A percentile compares a stretch with the other conserved stretches of the same genome.
Conservation (phyloP, 2,888 invertebrate genomes). For the Mechanitis messenoides region DNA sequence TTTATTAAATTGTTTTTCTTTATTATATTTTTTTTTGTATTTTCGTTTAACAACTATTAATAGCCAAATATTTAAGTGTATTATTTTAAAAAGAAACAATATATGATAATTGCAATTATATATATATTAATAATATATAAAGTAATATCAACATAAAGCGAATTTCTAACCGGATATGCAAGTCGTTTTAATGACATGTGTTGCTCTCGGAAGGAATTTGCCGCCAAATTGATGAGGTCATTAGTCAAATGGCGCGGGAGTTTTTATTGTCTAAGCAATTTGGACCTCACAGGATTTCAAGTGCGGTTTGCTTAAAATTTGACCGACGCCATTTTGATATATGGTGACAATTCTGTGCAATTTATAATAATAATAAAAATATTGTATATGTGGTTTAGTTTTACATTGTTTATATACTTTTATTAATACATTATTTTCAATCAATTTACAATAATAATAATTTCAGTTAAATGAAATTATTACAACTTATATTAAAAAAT, state of each 20-base stretch:
- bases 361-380: constrained; percentile 30
- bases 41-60: no score
- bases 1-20: no score
- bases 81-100: no score
- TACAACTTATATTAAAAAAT: no score
- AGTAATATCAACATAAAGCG: neutral
- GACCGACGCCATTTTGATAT: constrained; percentile 15
- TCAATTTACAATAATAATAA: no score
- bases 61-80: no score
- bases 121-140: no score
- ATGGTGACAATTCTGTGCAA: neutral
- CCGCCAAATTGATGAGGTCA: constrained; percentile 67
- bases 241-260: constrained; percentile 58
- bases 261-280: constrained; percentile 36
- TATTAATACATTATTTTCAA: no score
- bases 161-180: constrained; percentile 58
- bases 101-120: no score
- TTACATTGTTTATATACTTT: no score
- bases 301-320: constrained; percentile 7
- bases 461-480: no score
- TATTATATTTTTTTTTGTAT: no score
- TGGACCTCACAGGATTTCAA: constrained; percentile 54
- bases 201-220: constrained; percentile 49
- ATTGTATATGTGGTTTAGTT: neutral
- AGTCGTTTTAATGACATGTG: constrained; percentile 52